These are phyloP conservation scores for Melinopterus prodromus DNA, from an alignment of 2,888 invertebrate genomes.

Conservation along the genomic window DNA sequence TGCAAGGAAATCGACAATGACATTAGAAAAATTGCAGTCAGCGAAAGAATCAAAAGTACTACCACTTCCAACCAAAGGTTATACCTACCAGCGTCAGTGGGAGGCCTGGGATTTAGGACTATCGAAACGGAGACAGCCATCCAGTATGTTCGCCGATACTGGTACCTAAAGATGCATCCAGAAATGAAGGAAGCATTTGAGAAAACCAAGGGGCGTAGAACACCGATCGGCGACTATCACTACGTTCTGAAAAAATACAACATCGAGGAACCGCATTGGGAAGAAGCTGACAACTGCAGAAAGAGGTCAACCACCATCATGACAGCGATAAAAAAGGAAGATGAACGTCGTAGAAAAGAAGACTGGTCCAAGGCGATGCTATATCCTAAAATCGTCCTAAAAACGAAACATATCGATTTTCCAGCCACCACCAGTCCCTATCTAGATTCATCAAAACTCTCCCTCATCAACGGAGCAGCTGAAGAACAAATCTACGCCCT, in stretches of 20 bases:
- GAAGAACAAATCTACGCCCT: constrained; percentile 43
- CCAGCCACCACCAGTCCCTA: constrained; percentile 34
- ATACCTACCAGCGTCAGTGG: constrained; percentile 22
- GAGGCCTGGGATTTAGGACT: constrained; percentile 23
- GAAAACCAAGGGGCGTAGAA: background rate
- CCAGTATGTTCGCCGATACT: too few relatives aligned
- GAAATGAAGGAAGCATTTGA: background rate
- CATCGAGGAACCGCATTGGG: background rate
- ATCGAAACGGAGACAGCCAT: too few relatives aligned
- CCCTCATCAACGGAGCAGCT: constrained; percentile 39
- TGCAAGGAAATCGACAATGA: too few relatives aligned
- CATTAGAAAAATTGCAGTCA: too few relatives aligned
- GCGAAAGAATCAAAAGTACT: too few relatives aligned
- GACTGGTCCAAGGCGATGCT: constrained; percentile 39
- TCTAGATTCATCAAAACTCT: constrained; percentile 36
- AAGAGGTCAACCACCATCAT: background rate
- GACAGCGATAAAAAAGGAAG: background rate
- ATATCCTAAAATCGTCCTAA: constrained; percentile 37
- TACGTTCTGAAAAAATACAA: background rate
- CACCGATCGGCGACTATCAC: constrained; percentile 4
- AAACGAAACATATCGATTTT: constrained; percentile 31
- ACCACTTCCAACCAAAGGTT: constrained; percentile 23
- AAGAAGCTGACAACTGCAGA: background rate
- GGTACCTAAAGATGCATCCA: too few relatives aligned
- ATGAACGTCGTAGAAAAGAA: background rate